phyloP scores from a whole-genome alignment of 2,888 invertebrate genomes.

The Synanthedon myopaeformis region DNA sequence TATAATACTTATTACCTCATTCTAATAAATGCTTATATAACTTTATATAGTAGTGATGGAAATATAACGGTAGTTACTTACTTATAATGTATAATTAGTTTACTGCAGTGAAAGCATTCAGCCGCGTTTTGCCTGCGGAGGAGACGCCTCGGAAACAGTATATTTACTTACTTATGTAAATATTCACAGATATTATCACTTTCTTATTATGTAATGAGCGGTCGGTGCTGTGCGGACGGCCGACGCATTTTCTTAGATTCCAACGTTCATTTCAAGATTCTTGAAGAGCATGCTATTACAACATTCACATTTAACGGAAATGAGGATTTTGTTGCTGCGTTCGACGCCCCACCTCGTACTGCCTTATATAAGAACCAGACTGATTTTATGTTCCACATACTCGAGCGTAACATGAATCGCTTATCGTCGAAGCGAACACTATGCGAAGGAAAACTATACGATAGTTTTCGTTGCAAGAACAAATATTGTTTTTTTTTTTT shows the following conservation, averaged over 20 bases:
- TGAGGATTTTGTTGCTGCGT: too few relatives aligned
- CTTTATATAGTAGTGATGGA: too few relatives aligned
- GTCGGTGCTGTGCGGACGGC: slow-evolving; percentile 7
- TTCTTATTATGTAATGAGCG: slow-evolving; percentile 36
- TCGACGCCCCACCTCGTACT: too few relatives aligned
- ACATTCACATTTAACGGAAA: background rate
- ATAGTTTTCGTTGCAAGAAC: too few relatives aligned
- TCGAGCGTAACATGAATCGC: too few relatives aligned
- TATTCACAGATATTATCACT: slow-evolving; percentile 33
- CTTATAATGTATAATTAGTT: background rate
- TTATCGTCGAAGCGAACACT: too few relatives aligned
- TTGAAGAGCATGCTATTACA: background rate
- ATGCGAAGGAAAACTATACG: too few relatives aligned
- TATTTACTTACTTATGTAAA: slow-evolving; percentile 36
- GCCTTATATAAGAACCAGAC: too few relatives aligned
- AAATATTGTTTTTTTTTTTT: too few relatives aligned
- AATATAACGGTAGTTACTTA: background rate
- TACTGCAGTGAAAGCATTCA: slow-evolving; percentile 29
- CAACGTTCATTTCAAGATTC: background rate
- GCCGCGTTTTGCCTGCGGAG: slow-evolving; percentile 15
- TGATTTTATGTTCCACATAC: too few relatives aligned
- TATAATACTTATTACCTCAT: too few relatives aligned
- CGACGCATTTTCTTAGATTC: background rate
- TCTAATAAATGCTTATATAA: too few relatives aligned
- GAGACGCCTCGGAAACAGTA: slow-evolving; percentile 13